Conservation (phyloP, 2,888 invertebrate genomes). For the Cryptus viduatorius region DNA sequence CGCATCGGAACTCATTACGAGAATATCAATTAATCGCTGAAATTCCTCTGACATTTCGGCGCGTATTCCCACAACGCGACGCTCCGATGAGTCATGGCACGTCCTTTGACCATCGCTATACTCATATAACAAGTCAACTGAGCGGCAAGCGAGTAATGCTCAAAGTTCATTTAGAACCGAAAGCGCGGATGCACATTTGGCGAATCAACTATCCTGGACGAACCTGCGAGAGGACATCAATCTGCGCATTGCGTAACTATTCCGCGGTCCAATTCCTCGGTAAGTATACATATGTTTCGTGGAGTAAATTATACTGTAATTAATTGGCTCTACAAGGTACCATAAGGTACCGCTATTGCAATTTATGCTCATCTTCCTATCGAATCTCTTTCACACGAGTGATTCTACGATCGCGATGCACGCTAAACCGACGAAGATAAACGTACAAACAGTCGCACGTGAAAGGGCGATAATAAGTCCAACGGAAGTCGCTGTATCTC, state of each 20-base stretch:
- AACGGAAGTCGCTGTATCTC: too few relatives aligned
- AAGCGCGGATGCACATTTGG: neutral
- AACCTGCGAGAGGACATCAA: neutral
- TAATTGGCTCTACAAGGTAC: neutral
- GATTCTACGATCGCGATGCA: neutral
- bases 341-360: neutral
- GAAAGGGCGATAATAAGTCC: too few relatives aligned
- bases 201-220: neutral
- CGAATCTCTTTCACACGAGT: neutral
- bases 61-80: neutral
- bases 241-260: neutral
- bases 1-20: neutral
- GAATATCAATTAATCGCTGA: neutral
- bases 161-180: constrained; percentile 4
- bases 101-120: neutral
- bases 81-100: neutral
- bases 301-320: neutral
- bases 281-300: neutral
- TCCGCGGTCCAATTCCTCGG: neutral
- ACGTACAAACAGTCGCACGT: too few relatives aligned
- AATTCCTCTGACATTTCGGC: neutral
- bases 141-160: neutral
- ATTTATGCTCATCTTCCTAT: neutral
- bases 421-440: neutral
- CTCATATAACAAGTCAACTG: constrained; percentile 4